Percentiles rank a stretch among this genome's conserved stretches.
These are phyloP conservation scores for Zingel zingel DNA, from an alignment of 2,113 vertebrate species.

Conservation along the genomic window DNA sequence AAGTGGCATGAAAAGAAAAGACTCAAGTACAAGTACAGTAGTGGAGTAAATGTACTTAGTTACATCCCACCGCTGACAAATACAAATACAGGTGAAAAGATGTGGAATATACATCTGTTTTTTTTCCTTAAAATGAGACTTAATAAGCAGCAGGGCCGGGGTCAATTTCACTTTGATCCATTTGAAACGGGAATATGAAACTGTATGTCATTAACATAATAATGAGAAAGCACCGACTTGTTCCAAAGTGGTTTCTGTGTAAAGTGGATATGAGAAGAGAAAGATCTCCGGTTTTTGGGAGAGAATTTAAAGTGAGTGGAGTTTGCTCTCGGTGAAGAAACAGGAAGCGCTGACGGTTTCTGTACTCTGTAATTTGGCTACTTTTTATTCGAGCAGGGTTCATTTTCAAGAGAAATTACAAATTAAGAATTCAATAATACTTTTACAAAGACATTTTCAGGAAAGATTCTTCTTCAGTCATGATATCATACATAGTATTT, in stretches of 20 bases:
- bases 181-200: constrained; percentile 32
- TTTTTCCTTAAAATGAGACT: constrained; percentile 11
- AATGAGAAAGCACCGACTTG: constrained; percentile 15
- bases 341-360: constrained; percentile 51
- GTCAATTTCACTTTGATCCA: constrained; percentile 50
- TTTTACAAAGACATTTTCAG: constrained; percentile 99
- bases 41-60: too few species aligned
- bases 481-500: constrained; percentile 99
- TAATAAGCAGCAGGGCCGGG: constrained; percentile 29
- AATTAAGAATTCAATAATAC: constrained; percentile 99
- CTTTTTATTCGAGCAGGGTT: constrained; percentile 99
- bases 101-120: background rate
- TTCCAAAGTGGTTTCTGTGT: background rate
- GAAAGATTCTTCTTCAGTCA: constrained; percentile 97
- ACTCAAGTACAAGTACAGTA: too few species aligned
- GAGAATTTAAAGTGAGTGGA: constrained; percentile 1
- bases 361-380: constrained; percentile 95
- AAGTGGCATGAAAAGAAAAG: too few species aligned
- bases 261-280: constrained; percentile 14
- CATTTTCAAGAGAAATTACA: constrained; percentile 99
- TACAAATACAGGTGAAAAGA: constrained; percentile 14
- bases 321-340: constrained; percentile 53
- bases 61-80: background rate
- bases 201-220: constrained; percentile 47
- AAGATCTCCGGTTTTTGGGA: background rate